These are phyloP conservation scores for cattle (Bos taurus) DNA, from an alignment of 2,113 vertebrate genomes.

Conservation along the genomic window ARS-UCD2.0 NC_037336.1:32493001-32493500, in stretches of 20 bases:
- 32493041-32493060: not conserved
- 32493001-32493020: not conserved
- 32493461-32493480: not conserved
- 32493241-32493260: not conserved
- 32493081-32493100: not conserved
- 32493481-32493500: not conserved
- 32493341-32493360: not conserved
- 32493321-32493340: not conserved
- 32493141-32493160: not conserved
- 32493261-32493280: not conserved
- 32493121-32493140: not conserved
- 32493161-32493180: not conserved
- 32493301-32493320: not conserved
- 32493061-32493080: not conserved
- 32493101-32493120: not conserved
- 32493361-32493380: not conserved
- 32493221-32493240: not conserved
- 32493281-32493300: not conserved
- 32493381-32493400: not conserved
- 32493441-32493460: not conserved
- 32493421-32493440: not conserved
- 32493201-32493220: not conserved
- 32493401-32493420: not conserved
- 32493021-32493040: not conserved
- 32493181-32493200: not conserved